These are phyloP conservation scores for Bothrops jararaca DNA, from an alignment of 2,113 vertebrate genomes.

Conservation along the genomic window DNA sequence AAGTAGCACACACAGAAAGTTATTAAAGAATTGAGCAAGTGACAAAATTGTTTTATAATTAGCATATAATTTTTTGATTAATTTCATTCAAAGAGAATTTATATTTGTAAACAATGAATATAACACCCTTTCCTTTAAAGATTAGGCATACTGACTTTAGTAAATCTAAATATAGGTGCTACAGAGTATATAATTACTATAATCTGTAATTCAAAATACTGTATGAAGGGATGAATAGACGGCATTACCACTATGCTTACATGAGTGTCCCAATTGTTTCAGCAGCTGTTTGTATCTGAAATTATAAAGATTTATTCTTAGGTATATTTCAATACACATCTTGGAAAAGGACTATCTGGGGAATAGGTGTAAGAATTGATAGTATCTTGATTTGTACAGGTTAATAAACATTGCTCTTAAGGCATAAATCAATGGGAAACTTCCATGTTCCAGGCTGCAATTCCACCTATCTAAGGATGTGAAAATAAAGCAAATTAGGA, in stretches of 20 bases:
- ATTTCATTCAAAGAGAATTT: background rate
- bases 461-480: background rate
- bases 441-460: background rate
- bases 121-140: background rate
- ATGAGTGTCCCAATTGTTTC: background rate
- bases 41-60: background rate
- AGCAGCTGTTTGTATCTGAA: background rate
- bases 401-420: background rate
- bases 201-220: background rate
- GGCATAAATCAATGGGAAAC: background rate
- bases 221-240: background rate
- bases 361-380: background rate
- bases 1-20: background rate
- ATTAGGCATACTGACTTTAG: background rate
- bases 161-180: background rate
- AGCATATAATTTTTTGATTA: background rate
- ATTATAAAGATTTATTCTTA: background rate
- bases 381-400: background rate
- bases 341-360: background rate
- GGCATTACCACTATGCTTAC: background rate
- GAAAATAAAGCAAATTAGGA: background rate
- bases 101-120: background rate
- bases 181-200: background rate
- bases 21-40: background rate
- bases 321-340: background rate